Percentiles rank a stretch among this genome's conserved stretches.
Evolutionary conservation across 2,113 vertebrate species (phyloP).

Genomic region (Proteles cristata): DNA sequence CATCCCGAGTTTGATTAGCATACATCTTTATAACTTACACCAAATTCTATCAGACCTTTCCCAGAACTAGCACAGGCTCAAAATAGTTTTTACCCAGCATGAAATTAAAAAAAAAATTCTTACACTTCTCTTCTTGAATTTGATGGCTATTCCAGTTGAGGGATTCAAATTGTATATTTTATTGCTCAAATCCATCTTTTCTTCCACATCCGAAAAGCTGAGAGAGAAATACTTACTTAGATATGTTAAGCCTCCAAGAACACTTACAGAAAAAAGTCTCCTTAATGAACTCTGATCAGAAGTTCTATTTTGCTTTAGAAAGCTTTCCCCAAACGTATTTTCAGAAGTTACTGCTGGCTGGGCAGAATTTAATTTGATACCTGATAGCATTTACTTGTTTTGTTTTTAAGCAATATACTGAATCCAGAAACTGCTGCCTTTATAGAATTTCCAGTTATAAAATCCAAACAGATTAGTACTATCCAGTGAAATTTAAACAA

Average conservation of each 20-base stretch:
- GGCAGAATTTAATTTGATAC: background rate
- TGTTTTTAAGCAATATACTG: slow-evolving; percentile 9
- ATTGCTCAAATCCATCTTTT: background rate
- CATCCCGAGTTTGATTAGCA: background rate
- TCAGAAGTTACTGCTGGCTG: background rate
- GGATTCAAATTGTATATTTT: background rate
- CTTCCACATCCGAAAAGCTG: background rate
- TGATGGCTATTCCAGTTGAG: background rate
- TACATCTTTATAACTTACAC: background rate
- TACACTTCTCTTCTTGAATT: background rate
- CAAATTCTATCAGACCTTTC: slow-evolving; percentile 3
- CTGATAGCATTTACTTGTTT: background rate
- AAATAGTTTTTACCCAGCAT: background rate
- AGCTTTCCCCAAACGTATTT: background rate
- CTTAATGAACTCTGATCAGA: background rate
- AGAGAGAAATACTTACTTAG: background rate
- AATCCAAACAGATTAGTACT: background rate
- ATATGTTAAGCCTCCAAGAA: background rate
- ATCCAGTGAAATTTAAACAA: background rate
- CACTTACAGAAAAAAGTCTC: background rate
- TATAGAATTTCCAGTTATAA: slow-evolving; percentile 16
- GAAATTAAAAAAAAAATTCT: background rate
- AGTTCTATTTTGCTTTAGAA: background rate
- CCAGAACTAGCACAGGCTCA: background rate
- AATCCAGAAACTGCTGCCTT: background rate